Conservation (phyloP, 2,113 vertebrate genomes). For the Saccopteryx bilineata region DNA sequence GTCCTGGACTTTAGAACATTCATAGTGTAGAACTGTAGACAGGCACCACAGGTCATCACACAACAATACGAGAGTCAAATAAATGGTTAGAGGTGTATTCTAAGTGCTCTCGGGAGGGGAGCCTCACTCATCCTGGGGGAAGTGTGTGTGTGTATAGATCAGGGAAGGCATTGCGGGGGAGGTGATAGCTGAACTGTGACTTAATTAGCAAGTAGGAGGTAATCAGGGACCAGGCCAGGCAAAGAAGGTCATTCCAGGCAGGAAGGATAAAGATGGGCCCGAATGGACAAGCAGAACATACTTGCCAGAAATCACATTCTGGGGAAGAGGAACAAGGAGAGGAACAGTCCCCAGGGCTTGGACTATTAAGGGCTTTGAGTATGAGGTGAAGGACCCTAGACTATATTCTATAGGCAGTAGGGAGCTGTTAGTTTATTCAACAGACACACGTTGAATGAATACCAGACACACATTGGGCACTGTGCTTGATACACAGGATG, state of each 20-base stretch:
- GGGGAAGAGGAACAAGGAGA: not conserved
- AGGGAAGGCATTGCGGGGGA: not conserved
- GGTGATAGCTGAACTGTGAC: not conserved
- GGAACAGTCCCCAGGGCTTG: not conserved
- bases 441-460: not conserved
- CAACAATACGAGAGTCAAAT: not conserved
- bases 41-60: not conserved
- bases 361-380: not conserved
- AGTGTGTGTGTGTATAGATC: not conserved
- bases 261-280: not conserved
- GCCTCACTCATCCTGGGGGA: not conserved
- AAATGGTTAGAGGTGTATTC: not conserved
- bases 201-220: constrained; percentile 9
- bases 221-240: not conserved
- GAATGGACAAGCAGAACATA: not conserved
- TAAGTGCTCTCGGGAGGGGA: not conserved
- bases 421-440: not conserved
- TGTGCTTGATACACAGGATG: not conserved
- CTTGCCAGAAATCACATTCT: not conserved
- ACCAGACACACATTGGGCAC: not conserved
- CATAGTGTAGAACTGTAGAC: not conserved
- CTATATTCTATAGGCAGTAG: not conserved
- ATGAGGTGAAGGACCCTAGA: not conserved
- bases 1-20: not conserved
- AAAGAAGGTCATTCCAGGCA: not conserved